Conservation (phyloP, 1,140 invertebrate species). For the Cydia pomonella region DNA sequence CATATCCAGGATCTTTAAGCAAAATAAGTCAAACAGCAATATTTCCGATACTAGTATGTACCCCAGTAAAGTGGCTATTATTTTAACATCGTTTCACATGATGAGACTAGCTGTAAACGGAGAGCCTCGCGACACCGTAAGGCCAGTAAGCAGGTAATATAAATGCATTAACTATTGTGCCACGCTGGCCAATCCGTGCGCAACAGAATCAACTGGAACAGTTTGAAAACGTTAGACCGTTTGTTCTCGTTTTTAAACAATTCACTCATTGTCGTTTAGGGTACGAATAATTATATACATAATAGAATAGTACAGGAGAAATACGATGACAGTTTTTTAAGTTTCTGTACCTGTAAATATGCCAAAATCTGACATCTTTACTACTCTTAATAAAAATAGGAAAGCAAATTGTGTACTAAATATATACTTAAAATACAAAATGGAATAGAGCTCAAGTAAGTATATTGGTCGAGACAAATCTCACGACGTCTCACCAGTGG, state of each 20-base stretch:
- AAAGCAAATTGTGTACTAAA: too few species aligned
- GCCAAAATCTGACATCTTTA: too few species aligned
- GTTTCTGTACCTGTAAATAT: too few species aligned
- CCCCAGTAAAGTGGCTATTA: background rate
- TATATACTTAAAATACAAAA: too few species aligned
- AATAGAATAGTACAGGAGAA: too few species aligned
- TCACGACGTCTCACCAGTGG: too few species aligned
- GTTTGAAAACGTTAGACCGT: background rate
- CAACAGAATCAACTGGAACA: background rate
- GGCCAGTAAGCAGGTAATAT: conserved; percentile 29
- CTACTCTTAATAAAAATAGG: too few species aligned
- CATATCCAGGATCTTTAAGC: background rate
- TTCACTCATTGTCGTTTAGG: too few species aligned
- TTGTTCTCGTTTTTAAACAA: background rate
- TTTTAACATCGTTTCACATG: conserved; percentile 2
- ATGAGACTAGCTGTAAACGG: background rate
- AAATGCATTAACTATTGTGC: conserved; percentile 32
- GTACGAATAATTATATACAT: too few species aligned
- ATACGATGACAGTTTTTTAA: too few species aligned
- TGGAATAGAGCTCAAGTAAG: too few species aligned
- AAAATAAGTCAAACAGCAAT: background rate
- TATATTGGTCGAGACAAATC: too few species aligned
- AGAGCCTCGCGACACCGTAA: background rate
- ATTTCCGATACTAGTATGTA: background rate
- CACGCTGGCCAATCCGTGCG: conserved; percentile 14